phyloP scores from a whole-genome alignment of 2,888 invertebrate species.

The Bruchidius siliquastri region DNA sequence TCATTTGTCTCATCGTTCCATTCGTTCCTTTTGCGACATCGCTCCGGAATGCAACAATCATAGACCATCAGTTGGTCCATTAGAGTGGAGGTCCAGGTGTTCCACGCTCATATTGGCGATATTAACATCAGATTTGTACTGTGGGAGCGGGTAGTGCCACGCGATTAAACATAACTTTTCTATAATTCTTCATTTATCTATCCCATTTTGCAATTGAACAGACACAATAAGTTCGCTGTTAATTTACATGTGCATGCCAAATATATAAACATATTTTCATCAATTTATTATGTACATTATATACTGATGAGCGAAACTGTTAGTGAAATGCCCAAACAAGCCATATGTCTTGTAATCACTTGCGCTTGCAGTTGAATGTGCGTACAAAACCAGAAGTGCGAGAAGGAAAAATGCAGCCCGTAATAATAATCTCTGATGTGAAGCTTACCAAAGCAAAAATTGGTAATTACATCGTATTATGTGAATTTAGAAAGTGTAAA shows the following conservation, averaged over 20 bases:
- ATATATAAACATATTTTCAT: background rate
- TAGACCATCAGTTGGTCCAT: conserved; percentile 9
- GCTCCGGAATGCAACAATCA: conserved; percentile 19
- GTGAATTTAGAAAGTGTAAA: background rate
- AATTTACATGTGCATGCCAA: background rate
- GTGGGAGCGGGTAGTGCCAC: too few relatives aligned
- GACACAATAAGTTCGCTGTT: background rate
- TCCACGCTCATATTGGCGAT: conserved; percentile 7
- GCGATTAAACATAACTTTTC: too few relatives aligned
- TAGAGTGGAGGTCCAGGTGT: conserved; percentile 1
- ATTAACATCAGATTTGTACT: too few relatives aligned
- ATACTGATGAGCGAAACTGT: background rate
- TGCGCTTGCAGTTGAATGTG: background rate
- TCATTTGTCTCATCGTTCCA: conserved; percentile 31
- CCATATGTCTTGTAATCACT: background rate
- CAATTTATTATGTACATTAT: background rate
- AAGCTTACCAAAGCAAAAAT: background rate
- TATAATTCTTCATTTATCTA: too few relatives aligned
- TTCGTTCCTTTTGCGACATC: conserved; percentile 30
- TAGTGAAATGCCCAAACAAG: background rate
- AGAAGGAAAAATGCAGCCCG: background rate
- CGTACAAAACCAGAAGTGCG: background rate
- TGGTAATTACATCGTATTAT: background rate
- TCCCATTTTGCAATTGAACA: too few relatives aligned
- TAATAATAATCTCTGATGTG: background rate